Percentiles rank a stretch among this genome's conserved stretches.
These are phyloP conservation scores for Platyscapa corneri DNA, from an alignment of 1,140 invertebrate genomes.

Conservation along the genomic window DNA sequence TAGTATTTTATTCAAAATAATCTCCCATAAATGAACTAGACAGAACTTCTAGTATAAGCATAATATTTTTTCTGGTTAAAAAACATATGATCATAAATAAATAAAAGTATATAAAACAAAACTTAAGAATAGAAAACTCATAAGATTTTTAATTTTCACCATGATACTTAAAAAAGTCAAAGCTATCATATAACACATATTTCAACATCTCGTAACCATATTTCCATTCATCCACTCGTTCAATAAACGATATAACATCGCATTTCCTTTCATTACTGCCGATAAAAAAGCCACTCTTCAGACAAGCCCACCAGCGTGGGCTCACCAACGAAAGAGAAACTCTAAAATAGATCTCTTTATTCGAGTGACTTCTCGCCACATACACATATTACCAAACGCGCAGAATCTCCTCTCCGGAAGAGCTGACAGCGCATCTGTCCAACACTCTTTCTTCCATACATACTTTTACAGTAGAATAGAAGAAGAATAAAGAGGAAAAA, in stretches of 20 bases:
- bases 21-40: too few relatives aligned
- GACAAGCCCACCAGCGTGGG: neutral
- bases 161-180: neutral
- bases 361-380: constrained; percentile 31
- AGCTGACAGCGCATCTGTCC: constrained; percentile 9
- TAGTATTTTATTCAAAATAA: too few relatives aligned
- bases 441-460: neutral
- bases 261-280: neutral
- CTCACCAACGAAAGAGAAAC: neutral
- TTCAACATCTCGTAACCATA: constrained; percentile 4
- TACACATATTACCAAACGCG: constrained; percentile 27
- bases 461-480: neutral
- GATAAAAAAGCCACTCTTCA: constrained; percentile 17
- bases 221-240: neutral
- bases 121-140: neutral
- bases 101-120: too few relatives aligned
- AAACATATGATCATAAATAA: too few relatives aligned
- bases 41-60: too few relatives aligned
- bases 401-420: neutral
- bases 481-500: neutral
- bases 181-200: neutral
- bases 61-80: too few relatives aligned
- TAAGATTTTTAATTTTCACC: neutral
- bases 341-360: constrained; percentile 42
- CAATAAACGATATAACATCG: constrained; percentile 4